These are phyloP conservation scores for Eptesicus fuscus DNA, from an alignment of 2,113 vertebrate genomes.

Conservation along the genomic window DNA sequence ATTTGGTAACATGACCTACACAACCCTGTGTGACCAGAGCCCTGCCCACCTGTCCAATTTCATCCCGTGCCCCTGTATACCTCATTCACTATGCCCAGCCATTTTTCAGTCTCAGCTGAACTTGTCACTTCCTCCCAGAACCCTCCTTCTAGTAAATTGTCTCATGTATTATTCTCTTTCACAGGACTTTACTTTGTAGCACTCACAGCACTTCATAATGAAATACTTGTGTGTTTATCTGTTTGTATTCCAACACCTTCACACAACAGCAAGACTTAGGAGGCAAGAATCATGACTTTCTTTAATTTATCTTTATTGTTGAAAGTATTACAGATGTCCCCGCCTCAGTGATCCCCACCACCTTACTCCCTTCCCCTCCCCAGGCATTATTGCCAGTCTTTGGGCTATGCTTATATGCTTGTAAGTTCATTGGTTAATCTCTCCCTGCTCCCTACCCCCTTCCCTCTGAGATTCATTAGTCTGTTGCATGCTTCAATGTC, in stretches of 20 bases:
- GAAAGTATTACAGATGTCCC: too few relatives aligned
- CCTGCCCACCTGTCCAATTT: background rate
- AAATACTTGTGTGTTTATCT: background rate
- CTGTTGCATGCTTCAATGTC: too few relatives aligned
- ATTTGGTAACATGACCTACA: background rate
- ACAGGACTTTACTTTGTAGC: background rate
- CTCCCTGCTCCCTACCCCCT: too few relatives aligned
- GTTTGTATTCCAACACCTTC: background rate
- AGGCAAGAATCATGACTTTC: background rate
- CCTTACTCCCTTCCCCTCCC: too few relatives aligned
- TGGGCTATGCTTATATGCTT: too few relatives aligned
- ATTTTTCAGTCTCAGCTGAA: conserved; percentile 29
- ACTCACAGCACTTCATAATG: background rate
- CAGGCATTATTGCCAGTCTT: too few relatives aligned
- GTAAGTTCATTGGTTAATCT: too few relatives aligned
- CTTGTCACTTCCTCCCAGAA: background rate
- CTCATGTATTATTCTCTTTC: conserved; percentile 20
- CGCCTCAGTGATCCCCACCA: too few relatives aligned
- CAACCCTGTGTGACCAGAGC: background rate
- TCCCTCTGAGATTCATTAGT: too few relatives aligned
- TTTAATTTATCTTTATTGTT: too few relatives aligned
- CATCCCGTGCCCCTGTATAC: background rate
- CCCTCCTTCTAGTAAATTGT: background rate
- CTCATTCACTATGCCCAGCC: background rate
- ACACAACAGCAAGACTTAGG: background rate